These are phyloP conservation scores for Pangasius krempfi DNA, from an alignment of 2,797 vertebrate genomes.

Conservation along the genomic window DNA sequence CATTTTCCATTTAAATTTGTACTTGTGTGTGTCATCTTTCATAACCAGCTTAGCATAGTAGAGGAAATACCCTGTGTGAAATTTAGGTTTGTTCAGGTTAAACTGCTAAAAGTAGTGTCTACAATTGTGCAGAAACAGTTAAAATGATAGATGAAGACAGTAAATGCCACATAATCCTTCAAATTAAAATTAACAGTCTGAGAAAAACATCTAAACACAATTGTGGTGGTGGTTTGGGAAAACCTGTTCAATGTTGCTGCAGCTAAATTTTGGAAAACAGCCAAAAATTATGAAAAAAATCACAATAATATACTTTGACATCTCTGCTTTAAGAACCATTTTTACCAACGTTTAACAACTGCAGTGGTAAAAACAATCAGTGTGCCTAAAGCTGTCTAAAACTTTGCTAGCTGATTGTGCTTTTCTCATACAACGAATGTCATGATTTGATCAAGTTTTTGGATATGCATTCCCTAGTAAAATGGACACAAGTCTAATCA, in stretches of 20 bases:
- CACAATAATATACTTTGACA: background rate
- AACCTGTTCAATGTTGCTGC: background rate
- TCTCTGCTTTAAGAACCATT: background rate
- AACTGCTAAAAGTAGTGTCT: background rate
- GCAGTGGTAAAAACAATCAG: background rate
- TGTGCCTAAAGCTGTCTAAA: background rate
- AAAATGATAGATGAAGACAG: background rate
- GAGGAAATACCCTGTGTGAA: background rate
- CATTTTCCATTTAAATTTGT: background rate
- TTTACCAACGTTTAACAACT: background rate
- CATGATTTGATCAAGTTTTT: background rate
- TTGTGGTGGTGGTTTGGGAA: background rate
- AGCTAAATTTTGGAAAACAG: background rate
- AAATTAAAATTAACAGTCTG: background rate
- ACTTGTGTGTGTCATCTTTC: background rate
- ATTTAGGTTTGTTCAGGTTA: background rate
- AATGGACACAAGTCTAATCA: no score
- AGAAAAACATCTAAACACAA: background rate
- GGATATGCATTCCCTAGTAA: background rate
- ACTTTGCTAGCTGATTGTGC: background rate
- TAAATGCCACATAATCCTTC: background rate
- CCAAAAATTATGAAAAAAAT: background rate
- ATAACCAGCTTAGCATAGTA: background rate
- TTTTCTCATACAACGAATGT: background rate
- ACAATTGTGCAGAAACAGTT: background rate